Evolutionary conservation across 2,797 vertebrate genomes (phyloP).

Genomic region (Pteronotus mesoamericanus): DNA sequence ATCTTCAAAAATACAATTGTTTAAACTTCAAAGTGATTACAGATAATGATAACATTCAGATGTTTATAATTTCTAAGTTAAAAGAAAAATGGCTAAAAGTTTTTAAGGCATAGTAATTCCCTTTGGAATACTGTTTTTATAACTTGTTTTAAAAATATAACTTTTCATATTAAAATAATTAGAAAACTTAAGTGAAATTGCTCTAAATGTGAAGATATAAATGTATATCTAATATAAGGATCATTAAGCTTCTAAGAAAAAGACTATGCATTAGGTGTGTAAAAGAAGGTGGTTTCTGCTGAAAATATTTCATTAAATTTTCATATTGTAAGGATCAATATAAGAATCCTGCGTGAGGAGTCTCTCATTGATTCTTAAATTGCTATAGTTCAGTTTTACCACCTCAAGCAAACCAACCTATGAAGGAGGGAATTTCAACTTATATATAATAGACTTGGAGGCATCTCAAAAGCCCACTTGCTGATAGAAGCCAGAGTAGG

Average conservation of each 20-base stretch:
- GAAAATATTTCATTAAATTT: not conserved
- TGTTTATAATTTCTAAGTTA: not conserved
- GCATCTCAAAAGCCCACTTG: not conserved
- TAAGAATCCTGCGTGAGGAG: not conserved
- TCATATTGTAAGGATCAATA: not conserved
- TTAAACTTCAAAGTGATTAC: not conserved
- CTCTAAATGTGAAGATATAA: not conserved
- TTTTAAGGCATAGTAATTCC: constrained; percentile 6
- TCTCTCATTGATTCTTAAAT: not conserved
- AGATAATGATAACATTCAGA: not conserved
- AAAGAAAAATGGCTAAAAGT: not conserved
- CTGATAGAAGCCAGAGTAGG: not conserved
- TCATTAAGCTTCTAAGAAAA: not conserved
- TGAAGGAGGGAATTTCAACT: not conserved
- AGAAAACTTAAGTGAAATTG: not conserved
- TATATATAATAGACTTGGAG: not conserved
- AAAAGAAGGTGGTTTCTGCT: not conserved
- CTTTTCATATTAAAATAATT: not conserved
- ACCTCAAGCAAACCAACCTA: not conserved
- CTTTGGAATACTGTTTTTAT: not conserved
- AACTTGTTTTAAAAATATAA: not conserved
- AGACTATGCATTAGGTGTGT: not conserved
- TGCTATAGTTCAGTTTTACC: not conserved
- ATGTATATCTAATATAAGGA: not conserved
- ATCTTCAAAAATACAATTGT: constrained; percentile 1